Evolutionary conservation across 2,888 invertebrate species (phyloP), one percentile per base, ranked within the genome.

Genomic region (Gari tellinella): DNA sequence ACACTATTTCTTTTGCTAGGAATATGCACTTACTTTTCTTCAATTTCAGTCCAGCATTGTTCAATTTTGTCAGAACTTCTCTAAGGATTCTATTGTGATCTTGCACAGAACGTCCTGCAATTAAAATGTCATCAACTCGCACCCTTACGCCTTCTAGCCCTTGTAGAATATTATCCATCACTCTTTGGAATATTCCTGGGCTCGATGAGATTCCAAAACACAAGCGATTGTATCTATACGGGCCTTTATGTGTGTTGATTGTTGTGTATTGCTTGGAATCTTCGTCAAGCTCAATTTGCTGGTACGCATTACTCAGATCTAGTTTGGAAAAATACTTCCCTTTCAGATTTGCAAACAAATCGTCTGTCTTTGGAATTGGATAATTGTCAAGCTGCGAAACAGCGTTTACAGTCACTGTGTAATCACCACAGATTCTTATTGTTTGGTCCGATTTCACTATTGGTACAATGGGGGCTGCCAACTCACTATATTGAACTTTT

Each of bases 101-200:
- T 5, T 51, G 41, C 10, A 57, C 61, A 43, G 40, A 72, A 0
- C 26, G 55, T 21, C 73, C 81, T 5, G 81, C 80, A 1, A 86
- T 51, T 12, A 83, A 58, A 41, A 87, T 81, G 40, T 87, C 85
- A 58, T 86, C 85, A 1, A 87, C 51, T n/a, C 76, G 73, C 3
- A 72, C 74, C 0, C 74, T 17, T 10, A 77, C 77, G 38, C 75
- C 69, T 2, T 74, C 67, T 10, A 86, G 62, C 2, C 79, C 83
- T 12, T 72, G 63, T 17, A 82, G 38, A 10, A 83, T 17, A 10
- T 76, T 68, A n/a, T 84, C 86, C 72, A 83, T 86, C 15, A 62
- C 55, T n/a, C 65, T 38, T 46, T 84, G 83, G 41, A 72, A 72
- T 23, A 82, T 76, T 0, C 69, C 80, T 21, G 79, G 80, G 0